Evolutionary conservation across 2,113 vertebrate species (phyloP).

Genomic region (Pterocles gutturalis): DNA sequence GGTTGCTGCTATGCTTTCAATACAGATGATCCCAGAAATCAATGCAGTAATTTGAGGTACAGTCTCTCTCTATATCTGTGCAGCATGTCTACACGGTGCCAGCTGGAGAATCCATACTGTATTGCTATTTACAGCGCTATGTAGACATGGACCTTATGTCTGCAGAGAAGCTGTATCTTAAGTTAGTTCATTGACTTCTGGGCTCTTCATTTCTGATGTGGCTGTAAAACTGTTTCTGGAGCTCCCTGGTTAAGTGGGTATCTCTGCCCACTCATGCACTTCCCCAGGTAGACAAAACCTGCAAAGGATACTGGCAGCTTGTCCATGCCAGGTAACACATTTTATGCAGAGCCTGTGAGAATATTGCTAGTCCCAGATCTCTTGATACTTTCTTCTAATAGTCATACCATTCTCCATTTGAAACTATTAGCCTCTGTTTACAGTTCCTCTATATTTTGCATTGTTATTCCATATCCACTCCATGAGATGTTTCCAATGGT

Average conservation of each 20-base stretch:
- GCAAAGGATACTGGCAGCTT: neutral
- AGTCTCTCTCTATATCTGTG: neutral
- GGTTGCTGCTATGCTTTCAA: neutral
- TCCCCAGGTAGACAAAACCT: accelerated
- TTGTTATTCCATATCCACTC: neutral
- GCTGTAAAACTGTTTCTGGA: neutral
- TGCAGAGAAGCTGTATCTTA: neutral
- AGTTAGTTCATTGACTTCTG: conserved; percentile 38
- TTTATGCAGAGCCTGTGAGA: neutral
- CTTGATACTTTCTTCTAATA: neutral
- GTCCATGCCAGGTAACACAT: neutral
- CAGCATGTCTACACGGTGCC: neutral
- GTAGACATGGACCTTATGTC: conserved; percentile 14
- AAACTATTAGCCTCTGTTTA: neutral
- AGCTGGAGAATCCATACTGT: conserved; percentile 8
- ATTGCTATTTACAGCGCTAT: neutral
- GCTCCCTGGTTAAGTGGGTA: neutral
- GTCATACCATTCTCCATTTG: neutral
- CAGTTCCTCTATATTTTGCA: neutral
- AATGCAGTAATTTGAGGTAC: neutral
- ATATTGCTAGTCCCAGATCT: neutral
- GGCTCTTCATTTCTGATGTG: neutral
- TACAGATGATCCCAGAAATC: neutral
- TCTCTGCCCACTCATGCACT: neutral
- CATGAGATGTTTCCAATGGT: neutral